These are phyloP conservation scores for Metellina segmentata DNA, from an alignment of 2,888 invertebrate species.

Conservation along the genomic window DNA sequence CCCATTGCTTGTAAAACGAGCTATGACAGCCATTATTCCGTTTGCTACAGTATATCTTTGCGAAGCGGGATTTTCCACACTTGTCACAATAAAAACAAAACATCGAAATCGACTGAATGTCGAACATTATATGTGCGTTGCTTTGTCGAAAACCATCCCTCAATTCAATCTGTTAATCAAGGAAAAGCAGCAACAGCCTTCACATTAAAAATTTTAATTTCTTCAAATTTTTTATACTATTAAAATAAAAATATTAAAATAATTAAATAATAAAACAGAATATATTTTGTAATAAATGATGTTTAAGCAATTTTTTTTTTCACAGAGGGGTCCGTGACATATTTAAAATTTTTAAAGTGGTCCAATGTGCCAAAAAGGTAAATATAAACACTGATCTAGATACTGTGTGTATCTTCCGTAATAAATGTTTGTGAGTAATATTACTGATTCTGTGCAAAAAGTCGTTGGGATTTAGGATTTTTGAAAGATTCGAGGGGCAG, in stretches of 20 bases:
- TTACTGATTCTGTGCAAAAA: no score
- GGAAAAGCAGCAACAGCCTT: slow-evolving; percentile 66
- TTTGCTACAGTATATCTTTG: slow-evolving; percentile 66
- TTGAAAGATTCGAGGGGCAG: no score
- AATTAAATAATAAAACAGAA: slow-evolving; percentile 54
- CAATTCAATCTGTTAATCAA: slow-evolving; percentile 61
- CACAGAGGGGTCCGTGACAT: slow-evolving; percentile 57
- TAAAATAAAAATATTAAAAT: slow-evolving; percentile 55
- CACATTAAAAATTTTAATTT: slow-evolving; percentile 63
- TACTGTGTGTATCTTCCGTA: no score
- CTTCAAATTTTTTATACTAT: slow-evolving; percentile 58
- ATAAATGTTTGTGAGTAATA: no score
- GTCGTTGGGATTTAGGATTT: no score
- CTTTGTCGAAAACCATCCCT: slow-evolving; percentile 65
- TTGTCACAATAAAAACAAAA: slow-evolving; percentile 63
- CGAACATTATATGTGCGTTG: slow-evolving; percentile 59
- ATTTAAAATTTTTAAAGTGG: slow-evolving; percentile 60
- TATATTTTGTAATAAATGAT: slow-evolving; percentile 55
- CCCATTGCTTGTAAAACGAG: slow-evolving; percentile 62
- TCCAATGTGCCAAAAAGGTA: slow-evolving; percentile 60
- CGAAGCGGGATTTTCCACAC: slow-evolving; percentile 59
- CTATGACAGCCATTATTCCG: slow-evolving; percentile 66
- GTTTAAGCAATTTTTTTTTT: slow-evolving; percentile 65
- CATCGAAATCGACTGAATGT: slow-evolving; percentile 60
- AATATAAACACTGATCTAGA: no score